Base-by-base conservation (phyloP, 1,140 invertebrate genomes). In the Hylyphantes graminicola region DNA sequence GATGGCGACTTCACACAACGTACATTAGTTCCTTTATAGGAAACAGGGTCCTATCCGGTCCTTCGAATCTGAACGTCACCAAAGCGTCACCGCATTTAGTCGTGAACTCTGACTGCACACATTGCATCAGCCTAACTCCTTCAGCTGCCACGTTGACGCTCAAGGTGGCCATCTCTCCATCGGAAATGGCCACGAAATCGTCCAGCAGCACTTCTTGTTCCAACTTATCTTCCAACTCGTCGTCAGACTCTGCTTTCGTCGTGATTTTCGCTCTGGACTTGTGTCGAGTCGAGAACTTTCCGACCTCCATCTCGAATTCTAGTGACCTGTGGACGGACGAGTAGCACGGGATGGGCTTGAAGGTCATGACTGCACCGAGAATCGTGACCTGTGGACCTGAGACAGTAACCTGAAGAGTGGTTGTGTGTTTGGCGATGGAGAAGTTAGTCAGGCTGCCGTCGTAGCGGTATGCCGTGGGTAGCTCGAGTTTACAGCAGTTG, bases 11-110 rank as follows among this genome's bases (percentile, higher is more conserved):
- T 0, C 15, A 51, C 35, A 70, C 12, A 1, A 74, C 35, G 55
- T 54, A 70, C 77, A 80, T 80, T 48, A 80, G n/a, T 59, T 80
- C 77, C 51, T 80, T 80, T 2, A 80, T n/a, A 0, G 77, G 77
- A 70, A 80, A 51, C 15, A 80, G 17, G 7, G 61, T 70, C 9
- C 59, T 57, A 0, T 70, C 50, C 5, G 51, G n/a, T 6, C 12
- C 65, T 53, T 80, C 35, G 55, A 80, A 80, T 6, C n/a, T 35
- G 19, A 80, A 35, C 7, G 77, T 50, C 19, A 70, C 35, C 11
- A 6, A 11, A 4, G 65, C 15, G 7, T 70, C 50, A 12, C 64
- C 65, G 9, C 35, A 17, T 8, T 70, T 8, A 13, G 15, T 19
- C 5, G 64, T 50, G n/a, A 80, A 80, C 19, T 48, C 13, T 15